phyloP scores from a whole-genome alignment of 92 coral and sea anemone genomes.

The Virgularia gustaviana region DNA sequence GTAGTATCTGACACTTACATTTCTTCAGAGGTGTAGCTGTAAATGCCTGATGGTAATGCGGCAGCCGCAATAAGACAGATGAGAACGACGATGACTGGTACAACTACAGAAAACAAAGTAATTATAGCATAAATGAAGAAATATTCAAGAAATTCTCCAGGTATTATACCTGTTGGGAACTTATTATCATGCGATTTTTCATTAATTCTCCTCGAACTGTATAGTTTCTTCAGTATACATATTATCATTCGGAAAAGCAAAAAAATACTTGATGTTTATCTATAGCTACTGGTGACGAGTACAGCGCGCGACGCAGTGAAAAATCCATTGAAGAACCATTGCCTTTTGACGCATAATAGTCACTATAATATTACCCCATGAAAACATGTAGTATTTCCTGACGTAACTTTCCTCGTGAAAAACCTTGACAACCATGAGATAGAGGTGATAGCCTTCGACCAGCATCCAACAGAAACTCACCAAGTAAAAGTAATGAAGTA shows the following conservation, averaged over 20 bases:
- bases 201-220: too few species aligned
- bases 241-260: too few species aligned
- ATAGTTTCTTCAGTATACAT: too few species aligned
- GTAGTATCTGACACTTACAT: too few species aligned
- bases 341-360: too few species aligned
- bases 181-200: too few species aligned
- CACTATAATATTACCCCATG: conserved; percentile 88
- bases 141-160: too few species aligned
- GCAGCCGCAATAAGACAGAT: conserved; percentile 54
- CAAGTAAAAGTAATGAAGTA: conserved; percentile 73
- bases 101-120: conserved; percentile 40
- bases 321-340: too few species aligned
- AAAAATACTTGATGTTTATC: too few species aligned
- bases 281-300: too few species aligned
- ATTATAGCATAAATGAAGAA: neutral
- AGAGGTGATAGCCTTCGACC: conserved; percentile 74
- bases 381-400: conserved; percentile 60
- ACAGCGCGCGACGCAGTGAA: too few species aligned
- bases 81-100: conserved; percentile 55
- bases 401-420: conserved; percentile 67
- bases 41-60: conserved; percentile 41
- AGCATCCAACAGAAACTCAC: conserved; percentile 91
- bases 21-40: conserved; percentile 50
- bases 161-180: too few species aligned
- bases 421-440: conserved; percentile 79